These are phyloP conservation scores for Cylindroiulus punctatus DNA, from an alignment of 2,888 invertebrate species.

Conservation along the genomic window DNA sequence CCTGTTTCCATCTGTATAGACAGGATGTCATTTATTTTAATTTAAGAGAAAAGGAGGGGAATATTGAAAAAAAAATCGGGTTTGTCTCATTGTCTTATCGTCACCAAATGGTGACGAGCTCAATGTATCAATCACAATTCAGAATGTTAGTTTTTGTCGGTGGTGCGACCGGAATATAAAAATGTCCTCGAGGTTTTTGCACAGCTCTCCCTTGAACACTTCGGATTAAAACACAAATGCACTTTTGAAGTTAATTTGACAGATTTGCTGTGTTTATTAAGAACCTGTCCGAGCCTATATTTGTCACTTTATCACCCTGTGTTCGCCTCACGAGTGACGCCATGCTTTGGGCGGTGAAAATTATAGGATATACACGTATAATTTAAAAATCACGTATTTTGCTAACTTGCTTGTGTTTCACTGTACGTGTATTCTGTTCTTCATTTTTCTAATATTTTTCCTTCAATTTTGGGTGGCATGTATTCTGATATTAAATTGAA, in stretches of 20 bases:
- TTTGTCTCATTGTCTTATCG: conserved; percentile 32
- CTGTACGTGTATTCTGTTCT: too few relatives aligned
- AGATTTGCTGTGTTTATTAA: neutral
- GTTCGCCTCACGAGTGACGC: neutral
- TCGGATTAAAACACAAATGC: neutral
- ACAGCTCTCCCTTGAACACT: neutral
- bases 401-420: too few relatives aligned
- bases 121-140: conserved; percentile 32
- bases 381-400: too few relatives aligned
- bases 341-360: neutral
- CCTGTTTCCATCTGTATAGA: conserved; percentile 28
- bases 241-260: conserved; percentile 25
- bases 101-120: conserved; percentile 28
- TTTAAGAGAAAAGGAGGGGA: neutral
- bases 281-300: neutral
- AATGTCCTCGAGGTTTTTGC: neutral
- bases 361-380: neutral
- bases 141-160: neutral
- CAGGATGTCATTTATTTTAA: conserved; percentile 36
- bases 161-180: neutral
- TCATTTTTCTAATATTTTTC: too few relatives aligned
- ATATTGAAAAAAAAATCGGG: conserved; percentile 2
- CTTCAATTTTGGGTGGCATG: too few relatives aligned
- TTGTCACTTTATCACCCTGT: neutral
- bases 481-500: too few relatives aligned